A percentile compares a stretch with the other conserved stretches of the same genome.
phyloP scores from a whole-genome alignment of 2,888 invertebrate genomes.

The Heteromyza rotundicornis region DNA sequence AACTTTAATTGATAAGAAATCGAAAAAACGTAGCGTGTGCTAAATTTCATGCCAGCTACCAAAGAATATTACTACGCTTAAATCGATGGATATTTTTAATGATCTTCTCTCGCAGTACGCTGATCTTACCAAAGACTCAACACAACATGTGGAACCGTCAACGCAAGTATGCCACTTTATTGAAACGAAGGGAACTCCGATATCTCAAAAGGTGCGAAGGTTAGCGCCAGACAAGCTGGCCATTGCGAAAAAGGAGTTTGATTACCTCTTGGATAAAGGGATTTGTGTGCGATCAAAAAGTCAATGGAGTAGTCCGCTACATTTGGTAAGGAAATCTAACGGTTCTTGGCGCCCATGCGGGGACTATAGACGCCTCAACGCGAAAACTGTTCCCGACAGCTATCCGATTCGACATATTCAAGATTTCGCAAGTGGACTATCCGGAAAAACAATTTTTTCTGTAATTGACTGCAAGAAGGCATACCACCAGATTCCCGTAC shows the following conservation, averaged over 20 bases:
- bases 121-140: no score
- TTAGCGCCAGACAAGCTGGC: slow-evolving; percentile 2
- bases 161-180: slow-evolving; percentile 15
- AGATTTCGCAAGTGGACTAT: slow-evolving; percentile 34
- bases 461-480: slow-evolving; percentile 38
- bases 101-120: no score
- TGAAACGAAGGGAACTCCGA: slow-evolving; percentile 13
- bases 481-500: slow-evolving; percentile 52
- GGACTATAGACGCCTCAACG: not conserved
- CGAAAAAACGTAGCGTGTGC: no score
- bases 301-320: slow-evolving; percentile 54
- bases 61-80: no score
- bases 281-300: slow-evolving; percentile 56
- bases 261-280: slow-evolving; percentile 39
- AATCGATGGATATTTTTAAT: no score
- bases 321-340: slow-evolving; percentile 26
- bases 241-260: slow-evolving; percentile 13
- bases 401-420: slow-evolving; percentile 42
- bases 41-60: no score
- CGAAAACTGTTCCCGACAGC: not conserved
- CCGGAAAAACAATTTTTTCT: slow-evolving; percentile 36
- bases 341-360: not conserved
- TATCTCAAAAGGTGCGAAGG: not conserved
- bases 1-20: no score
- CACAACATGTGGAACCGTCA: no score